Evolutionary conservation across 2,888 invertebrate species (phyloP), one percentile per base, ranked within the genome.

Genomic region (Dendrolimus houi): DNA sequence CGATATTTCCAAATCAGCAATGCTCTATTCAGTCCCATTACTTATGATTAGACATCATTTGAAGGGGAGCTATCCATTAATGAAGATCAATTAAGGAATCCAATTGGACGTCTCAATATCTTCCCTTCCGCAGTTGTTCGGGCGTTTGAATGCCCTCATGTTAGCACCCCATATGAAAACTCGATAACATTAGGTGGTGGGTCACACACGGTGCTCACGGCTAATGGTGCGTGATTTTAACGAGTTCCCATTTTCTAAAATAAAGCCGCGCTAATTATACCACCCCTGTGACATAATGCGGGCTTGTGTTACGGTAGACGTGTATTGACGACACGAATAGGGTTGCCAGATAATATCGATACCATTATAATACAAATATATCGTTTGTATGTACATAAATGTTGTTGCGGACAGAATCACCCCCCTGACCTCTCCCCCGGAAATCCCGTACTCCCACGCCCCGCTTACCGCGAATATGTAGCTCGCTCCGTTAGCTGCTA

Each of bases 191-290:
- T 47, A 47, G 47, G 9, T 47, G 47, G 47, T 6, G 8, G 47
- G 47, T 47, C 47, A 47, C 47, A 47, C 47, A 47, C 47, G 47
- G 9, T 47, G 47, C 47, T 47, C 9, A 56, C 3, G 56, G 59
- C 64, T 69, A 74, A 72, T 69, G 69, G 68, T 53, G 62, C 62
- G 63, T 63, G 64, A 65, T 65, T 71, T 71, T 69, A 73, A 77
- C 71, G 70, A 74, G 64, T 65, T 71, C 70, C 74, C 71, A 71
- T 69, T 71, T 69, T 71, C 64, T 61, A 66, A 67, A 66, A 66
- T 69, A 70, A 76, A 74, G 71, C 74, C 64, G 71, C 67, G 73
- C 72, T 76, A 77, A 76, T 76, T 73, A 74, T 59, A 62, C 47
- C 58, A 65, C 67, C 67, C 69, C 65, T 64, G 59, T 55, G 57